A percentile compares a stretch with the other conserved stretches of the same genome.
Evolutionary conservation across 2,888 invertebrate species (phyloP).

Genomic region (Coleophora flavipennella): DNA sequence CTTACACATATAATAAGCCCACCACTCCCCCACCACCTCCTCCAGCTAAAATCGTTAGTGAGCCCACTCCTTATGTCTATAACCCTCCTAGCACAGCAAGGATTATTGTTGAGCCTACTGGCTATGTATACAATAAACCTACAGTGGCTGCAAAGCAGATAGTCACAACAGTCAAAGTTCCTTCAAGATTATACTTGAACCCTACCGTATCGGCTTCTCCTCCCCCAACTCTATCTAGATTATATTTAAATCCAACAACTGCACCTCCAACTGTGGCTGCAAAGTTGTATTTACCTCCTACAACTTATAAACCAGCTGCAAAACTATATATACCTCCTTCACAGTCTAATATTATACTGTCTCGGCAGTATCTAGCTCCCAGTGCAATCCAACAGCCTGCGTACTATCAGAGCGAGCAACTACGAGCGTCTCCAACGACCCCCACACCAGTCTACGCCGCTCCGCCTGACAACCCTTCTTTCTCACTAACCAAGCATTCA

Average conservation of each 20-base stretch:
- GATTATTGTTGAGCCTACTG: slow-evolving; percentile 7
- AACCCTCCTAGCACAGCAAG: slow-evolving; percentile 16
- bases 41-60: slow-evolving; percentile 20
- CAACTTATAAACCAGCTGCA: slow-evolving; percentile 42
- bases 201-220: slow-evolving; percentile 27
- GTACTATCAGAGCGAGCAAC: slow-evolving; percentile 29
- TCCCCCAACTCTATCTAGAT: slow-evolving; percentile 27
- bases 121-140: slow-evolving; percentile 21
- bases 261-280: slow-evolving; percentile 35
- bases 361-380: slow-evolving; percentile 43
- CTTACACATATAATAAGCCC: slow-evolving; percentile 40
- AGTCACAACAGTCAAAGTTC: slow-evolving; percentile 23
- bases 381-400: slow-evolving; percentile 22
- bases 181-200: slow-evolving; percentile 27
- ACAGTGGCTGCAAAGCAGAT: slow-evolving; percentile 23
- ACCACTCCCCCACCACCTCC: slow-evolving; percentile 26
- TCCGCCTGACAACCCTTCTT: slow-evolving; percentile 22
- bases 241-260: slow-evolving; percentile 28
- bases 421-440: slow-evolving; percentile 27
- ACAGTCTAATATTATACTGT: slow-evolving; percentile 21
- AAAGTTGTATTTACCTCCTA: slow-evolving; percentile 38
- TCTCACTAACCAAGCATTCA: slow-evolving; percentile 28
- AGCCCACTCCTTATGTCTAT: slow-evolving; percentile 38
- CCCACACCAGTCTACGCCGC: slow-evolving; percentile 22
- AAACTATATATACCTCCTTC: slow-evolving; percentile 44